Base-by-base conservation (phyloP, 2,888 invertebrate genomes). In the Aleiodes testaceus region DNA sequence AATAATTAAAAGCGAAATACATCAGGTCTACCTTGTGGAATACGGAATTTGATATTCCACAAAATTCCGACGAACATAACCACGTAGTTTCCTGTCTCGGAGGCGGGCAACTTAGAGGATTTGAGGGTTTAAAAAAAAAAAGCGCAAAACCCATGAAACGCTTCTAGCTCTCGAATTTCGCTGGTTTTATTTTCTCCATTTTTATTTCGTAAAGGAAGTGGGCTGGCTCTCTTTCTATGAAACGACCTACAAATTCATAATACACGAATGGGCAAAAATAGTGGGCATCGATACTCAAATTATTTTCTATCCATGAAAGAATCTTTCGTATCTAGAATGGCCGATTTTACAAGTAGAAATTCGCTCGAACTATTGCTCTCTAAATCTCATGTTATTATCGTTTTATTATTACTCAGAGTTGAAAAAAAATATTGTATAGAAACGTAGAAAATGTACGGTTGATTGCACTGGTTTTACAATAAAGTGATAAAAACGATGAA, bases 181-280 rank as follows among this genome's bases (percentile, higher is more conserved):
- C 72, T 74, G 66, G 72, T 73, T 65, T 72, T 72, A 61, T 64
- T 45, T 65, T 36, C 36, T 36, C 9, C 36, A 36, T 36, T 36
- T 9, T 36, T 36, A 36, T 36, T 59, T 36, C 63, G n/a, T 76
- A 77, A 75, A 82, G 81, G 81, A 82, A 82, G 81, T 81, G 79
- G 79, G 77, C 77, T 78, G 76, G 78, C 75, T 77, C 78, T 72
- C 30, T 36, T 52, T 49, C 18, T 49, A 53, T 49, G 53, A 69
- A 70, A 66, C 69, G 71, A 49, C 69, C 52, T 75, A 76, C 78
- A 77, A 76, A 78, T 77, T 76, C 72, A 76, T 76, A 36, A 74
- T 74, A 78, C 75, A 75, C 75, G 74, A 74, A 74, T 74, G 73
- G 72, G 74, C 74, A 64, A 71, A 69, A 73, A 72, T 71, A 65